Percentiles rank a stretch among this genome's conserved stretches.
Evolutionary conservation across 1,140 invertebrate genomes (phyloP).

Genomic region (Drosophila kikkawai): DNA sequence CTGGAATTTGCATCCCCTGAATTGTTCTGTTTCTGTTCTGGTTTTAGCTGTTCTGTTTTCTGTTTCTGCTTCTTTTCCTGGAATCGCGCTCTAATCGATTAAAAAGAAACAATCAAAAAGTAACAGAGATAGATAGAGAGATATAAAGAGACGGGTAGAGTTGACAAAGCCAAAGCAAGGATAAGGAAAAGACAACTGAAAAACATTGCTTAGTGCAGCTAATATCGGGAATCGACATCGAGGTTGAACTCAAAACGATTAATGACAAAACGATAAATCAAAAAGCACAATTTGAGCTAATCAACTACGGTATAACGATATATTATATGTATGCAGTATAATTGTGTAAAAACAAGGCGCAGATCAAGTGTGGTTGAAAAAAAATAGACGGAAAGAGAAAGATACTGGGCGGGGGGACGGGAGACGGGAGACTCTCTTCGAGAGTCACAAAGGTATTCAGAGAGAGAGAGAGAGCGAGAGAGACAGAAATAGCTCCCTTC

Average conservation of each 20-base stretch:
- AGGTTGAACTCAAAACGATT: slow-evolving; percentile 1
- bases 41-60: slow-evolving; percentile 8
- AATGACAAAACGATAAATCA: slow-evolving; percentile 22
- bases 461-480: slow-evolving; percentile 24
- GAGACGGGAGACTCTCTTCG: slow-evolving; percentile 6
- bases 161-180: slow-evolving; percentile 44
- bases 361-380: slow-evolving; percentile 39
- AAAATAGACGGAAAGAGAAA: slow-evolving; percentile 23
- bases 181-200: slow-evolving; percentile 22
- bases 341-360: slow-evolving; percentile 42
- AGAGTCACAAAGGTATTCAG: slow-evolving; percentile 29
- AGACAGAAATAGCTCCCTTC: slow-evolving; percentile 32
- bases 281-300: slow-evolving; percentile 33
- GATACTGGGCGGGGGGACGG: slow-evolving; percentile 18
- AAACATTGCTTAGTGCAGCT: slow-evolving; percentile 35
- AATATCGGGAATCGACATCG: slow-evolving; percentile 3
- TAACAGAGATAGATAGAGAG: slow-evolving; percentile 11
- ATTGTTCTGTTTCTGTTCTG: slow-evolving; percentile 43
- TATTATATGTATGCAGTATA: slow-evolving; percentile 48
- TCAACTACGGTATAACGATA: slow-evolving; percentile 34
- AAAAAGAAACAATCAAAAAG: slow-evolving; percentile 20
- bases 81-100: slow-evolving; percentile 27
- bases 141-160: slow-evolving; percentile 23
- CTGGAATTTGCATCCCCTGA: slow-evolving; percentile 74
- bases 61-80: slow-evolving; percentile 32